These are phyloP conservation scores for Brachionus rotundiformis DNA, from an alignment of 1,140 invertebrate species.

Conservation along the genomic window DNA sequence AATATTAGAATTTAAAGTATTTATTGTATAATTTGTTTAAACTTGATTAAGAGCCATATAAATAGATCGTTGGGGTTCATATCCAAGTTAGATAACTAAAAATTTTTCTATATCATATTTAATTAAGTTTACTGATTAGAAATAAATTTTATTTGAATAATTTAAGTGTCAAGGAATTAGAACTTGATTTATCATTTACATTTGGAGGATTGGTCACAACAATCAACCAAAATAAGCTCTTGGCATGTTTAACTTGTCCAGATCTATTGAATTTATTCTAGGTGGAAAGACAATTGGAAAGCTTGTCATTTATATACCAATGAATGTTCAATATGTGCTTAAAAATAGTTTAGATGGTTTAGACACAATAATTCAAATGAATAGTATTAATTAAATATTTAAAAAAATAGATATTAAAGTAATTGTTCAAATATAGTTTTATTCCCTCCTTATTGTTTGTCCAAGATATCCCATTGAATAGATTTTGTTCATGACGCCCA, in stretches of 20 bases:
- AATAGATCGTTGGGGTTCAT: not conserved
- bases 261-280: not conserved
- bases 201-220: too few relatives aligned
- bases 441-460: not conserved
- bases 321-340: not conserved
- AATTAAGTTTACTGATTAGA: too few relatives aligned
- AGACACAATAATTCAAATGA: not conserved
- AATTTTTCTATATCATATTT: too few relatives aligned
- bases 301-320: not conserved
- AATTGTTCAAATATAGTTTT: not conserved
- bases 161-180: too few relatives aligned
- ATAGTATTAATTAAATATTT: conserved; percentile 13
- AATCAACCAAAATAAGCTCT: too few relatives aligned
- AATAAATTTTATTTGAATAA: too few relatives aligned
- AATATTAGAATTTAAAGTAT: not conserved
- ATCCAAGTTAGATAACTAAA: not conserved
- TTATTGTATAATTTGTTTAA: conserved; percentile 7
- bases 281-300: not conserved
- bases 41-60: not conserved
- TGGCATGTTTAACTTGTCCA: too few relatives aligned
- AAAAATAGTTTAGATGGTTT: not conserved
- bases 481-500: not conserved
- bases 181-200: too few relatives aligned
- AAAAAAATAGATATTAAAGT: not conserved
- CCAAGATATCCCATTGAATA: not conserved